phyloP scores from a whole-genome alignment of 2,888 invertebrate species.

The Euplagia quadripunctaria region DNA sequence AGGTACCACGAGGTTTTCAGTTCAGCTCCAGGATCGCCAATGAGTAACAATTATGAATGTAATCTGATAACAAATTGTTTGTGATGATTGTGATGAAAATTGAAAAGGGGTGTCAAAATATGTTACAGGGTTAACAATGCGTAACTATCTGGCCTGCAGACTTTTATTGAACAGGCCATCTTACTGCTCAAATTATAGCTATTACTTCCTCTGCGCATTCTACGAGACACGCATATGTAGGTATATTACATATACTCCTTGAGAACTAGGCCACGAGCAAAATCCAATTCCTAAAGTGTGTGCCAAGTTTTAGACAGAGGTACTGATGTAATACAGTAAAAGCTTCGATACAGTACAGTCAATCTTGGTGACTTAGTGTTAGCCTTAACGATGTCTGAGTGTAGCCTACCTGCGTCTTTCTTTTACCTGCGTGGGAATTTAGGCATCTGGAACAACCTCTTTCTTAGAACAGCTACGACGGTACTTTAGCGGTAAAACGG shows the following conservation, averaged over 20 bases:
- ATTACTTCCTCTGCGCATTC: background rate
- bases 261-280: background rate
- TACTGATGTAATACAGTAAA: background rate
- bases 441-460: background rate
- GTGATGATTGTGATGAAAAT: no score
- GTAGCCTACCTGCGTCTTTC: background rate
- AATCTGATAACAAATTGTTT: no score
- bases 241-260: background rate
- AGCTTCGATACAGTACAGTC: background rate
- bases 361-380: background rate
- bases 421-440: background rate
- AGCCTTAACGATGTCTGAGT: background rate
- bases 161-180: background rate
- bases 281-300: background rate
- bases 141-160: background rate
- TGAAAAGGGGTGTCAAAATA: no score
- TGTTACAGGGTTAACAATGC: background rate
- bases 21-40: no score
- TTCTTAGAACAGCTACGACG: background rate
- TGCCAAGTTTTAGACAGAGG: background rate
- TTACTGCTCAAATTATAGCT: background rate
- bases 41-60: no score
- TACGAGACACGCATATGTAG: background rate
- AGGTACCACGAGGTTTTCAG: no score
- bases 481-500: background rate